Conservation (phyloP, 2,888 invertebrate species). For the Gryllus longicercus region DNA sequence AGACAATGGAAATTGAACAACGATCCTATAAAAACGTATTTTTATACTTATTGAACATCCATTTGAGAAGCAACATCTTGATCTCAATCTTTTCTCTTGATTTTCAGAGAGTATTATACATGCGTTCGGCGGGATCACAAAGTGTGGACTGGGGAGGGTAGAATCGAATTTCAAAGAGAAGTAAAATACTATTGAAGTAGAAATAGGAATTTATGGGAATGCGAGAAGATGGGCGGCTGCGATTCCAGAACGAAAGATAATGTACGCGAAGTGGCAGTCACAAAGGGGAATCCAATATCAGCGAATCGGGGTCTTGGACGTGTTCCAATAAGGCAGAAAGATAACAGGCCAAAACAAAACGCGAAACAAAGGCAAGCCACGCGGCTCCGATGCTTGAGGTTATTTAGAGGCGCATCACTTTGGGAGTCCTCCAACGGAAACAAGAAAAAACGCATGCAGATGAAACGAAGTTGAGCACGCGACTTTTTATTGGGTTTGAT, state of each 20-base stretch:
- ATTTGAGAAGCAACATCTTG: too few relatives aligned
- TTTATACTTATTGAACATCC: too few relatives aligned
- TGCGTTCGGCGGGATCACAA: too few relatives aligned
- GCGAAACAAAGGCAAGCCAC: neutral
- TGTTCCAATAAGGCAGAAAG: neutral
- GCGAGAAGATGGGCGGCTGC: neutral
- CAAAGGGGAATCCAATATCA: slow-evolving; percentile 10
- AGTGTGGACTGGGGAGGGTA: too few relatives aligned
- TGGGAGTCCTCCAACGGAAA: neutral
- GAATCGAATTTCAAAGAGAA: too few relatives aligned
- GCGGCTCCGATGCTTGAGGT: neutral
- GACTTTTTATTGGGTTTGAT: too few relatives aligned
- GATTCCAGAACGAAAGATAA: neutral
- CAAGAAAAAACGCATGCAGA: neutral
- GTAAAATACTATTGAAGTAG: neutral
- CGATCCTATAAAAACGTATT: too few relatives aligned
- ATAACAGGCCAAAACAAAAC: neutral
- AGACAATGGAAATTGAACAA: too few relatives aligned
- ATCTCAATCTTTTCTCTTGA: too few relatives aligned
- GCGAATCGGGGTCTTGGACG: neutral
- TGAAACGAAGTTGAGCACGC: neutral
- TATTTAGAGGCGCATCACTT: neutral
- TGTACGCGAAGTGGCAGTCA: neutral
- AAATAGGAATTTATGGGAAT: neutral
- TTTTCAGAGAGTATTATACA: too few relatives aligned